Base-by-base conservation (phyloP, 2,888 invertebrate genomes). In the Drosophila diplacantha region DNA sequence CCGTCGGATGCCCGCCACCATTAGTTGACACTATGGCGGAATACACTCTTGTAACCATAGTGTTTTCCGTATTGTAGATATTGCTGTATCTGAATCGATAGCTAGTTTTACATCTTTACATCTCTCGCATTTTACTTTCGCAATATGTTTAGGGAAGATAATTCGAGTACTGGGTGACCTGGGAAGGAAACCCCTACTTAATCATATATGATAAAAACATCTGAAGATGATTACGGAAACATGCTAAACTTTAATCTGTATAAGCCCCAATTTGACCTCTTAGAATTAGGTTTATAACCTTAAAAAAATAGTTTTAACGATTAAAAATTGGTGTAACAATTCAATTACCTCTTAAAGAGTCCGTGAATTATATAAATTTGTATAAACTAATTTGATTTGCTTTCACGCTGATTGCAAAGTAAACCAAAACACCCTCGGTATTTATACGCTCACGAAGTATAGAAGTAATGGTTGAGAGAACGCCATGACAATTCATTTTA, bases 401-500 rank as follows among this genome's bases (percentile, higher is more conserved):
- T 29, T 46, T 31, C 18, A 46, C 18, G 29, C 18, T 11, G n/a
- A n/a, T 18, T 47, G 6, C 11, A 9, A 32, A 34, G 7, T 12
- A 16, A 49, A 20, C n/a, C 34, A 11, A n/a, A 34, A 47, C 34
- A 34, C 20, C n/a, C 24, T 3, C 24, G 5, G 11, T 3, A 14
- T 35, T n/a, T 14, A n/a, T 9, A 22, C 29, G 16, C 22, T 37
- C 14, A 31, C 29, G 8, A 11, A 37, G 12, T 29, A 14, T 11
- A 4, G 5, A 26, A 5, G 37, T 35, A 58, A 57, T 41, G 20
- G 16, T 35, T 16, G 20, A 34, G 12, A 41, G 32, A 11, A 34
- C 59, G 59, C 59, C 59, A 43, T 35, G 59, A 43, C 60, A 34
- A 43, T 60, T 43, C 35, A 58, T 37, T 60, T 58, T 60, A 43